Evolutionary conservation across 2,797 vertebrate species (phyloP), one percentile per base, ranked within the genome.

Genomic region (Notolepis coatsorum): DNA sequence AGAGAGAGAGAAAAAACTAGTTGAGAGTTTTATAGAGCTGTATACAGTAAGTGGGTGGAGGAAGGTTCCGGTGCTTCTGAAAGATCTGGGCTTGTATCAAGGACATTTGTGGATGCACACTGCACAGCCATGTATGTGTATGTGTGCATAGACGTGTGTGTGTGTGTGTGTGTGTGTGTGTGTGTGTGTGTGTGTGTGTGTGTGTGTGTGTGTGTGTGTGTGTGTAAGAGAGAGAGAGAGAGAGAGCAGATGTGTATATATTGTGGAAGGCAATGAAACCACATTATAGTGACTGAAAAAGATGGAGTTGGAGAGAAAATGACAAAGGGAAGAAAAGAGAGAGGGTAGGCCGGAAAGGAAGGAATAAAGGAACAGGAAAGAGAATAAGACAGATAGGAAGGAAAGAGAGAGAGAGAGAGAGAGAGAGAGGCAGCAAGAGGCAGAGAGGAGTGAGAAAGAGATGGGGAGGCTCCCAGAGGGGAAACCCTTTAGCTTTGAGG

Each of bases 381-480:
- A 33, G 15, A 21, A 5, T 18, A 12, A 33, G 38, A 27, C 20
- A 17, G 18, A 33, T 12, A 35, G 30, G 21, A 9, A 10, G 17
- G 61, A 50, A 63, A 66, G 55, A 39, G 59, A 55, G 48, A 71
- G 49, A 25, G 33, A 74, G 55, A 74, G 66, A 65, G 57, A 70
- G 65, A 38, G 31, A 25, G 42, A 41, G 33, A 18, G 37, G 37
- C 2, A n/a, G n/a, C n/a, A n/a, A n/a, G n/a, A n/a, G n/a, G n/a
- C n/a, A n/a, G n/a, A n/a, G n/a, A n/a, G n/a, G n/a, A 56, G 31
- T 13, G 47, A 68, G 42, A 37, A 49, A 60, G 46, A 35, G 66
- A 63, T 65, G 64, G 35, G 37, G 61, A 71, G 74, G 71, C 63
- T 73, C 66, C 53, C 49, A 17, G 49, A 60, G 52, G 53, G 60